Base-by-base conservation (phyloP, 2,888 invertebrate species). In the Xiphydria camelus region DNA sequence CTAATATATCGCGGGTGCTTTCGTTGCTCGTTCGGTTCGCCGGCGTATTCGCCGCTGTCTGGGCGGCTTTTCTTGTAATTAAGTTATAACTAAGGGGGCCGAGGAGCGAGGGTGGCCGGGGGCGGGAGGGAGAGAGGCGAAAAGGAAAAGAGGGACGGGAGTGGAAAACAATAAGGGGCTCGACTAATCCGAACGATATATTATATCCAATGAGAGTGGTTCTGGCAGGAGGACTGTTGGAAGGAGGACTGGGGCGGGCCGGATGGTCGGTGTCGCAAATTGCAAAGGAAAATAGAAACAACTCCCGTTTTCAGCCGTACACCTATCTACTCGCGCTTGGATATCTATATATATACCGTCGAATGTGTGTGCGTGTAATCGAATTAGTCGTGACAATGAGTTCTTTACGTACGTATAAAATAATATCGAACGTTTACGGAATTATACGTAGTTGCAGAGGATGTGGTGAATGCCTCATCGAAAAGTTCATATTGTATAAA, bases 111-210 rank as follows among this genome's bases (percentile, higher is more conserved):
- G 59, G 45, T 42, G 35, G 37, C 49, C 45, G 34, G 22, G 45
- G 43, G 10, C 25, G 35, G 20, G 22, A 32, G 36, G 32, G 17
- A 40, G 22, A 25, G 46, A 41, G 37, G 21, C n/a, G 17, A 33
- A 7, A 22, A 34, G 4, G 2, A 12, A 17, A 25, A 17, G 31
- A 39, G 31, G 22, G 23, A 34, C 15, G 26, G 64, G 51, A 71
- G 71, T 67, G 68, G 71, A 72, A 75, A 74, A 75, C 72, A 75
- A 74, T 75, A 73, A 75, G 71, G 65, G 64, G 64, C 26, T 62
- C 62, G 57, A 57, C 61, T 73, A 72, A 75, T 74, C 71, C 69
- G 57, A 51, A 63, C 70, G 66, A 73, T 75, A 72, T 67, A 70
- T 74, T 73, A 71, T 70, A 68, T 64, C 66, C 62, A 66, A 67